A percentile compares a stretch with the other conserved stretches of the same genome.
Conservation (phyloP, 1,140 invertebrate genomes). For the Sipha flava region DNA sequence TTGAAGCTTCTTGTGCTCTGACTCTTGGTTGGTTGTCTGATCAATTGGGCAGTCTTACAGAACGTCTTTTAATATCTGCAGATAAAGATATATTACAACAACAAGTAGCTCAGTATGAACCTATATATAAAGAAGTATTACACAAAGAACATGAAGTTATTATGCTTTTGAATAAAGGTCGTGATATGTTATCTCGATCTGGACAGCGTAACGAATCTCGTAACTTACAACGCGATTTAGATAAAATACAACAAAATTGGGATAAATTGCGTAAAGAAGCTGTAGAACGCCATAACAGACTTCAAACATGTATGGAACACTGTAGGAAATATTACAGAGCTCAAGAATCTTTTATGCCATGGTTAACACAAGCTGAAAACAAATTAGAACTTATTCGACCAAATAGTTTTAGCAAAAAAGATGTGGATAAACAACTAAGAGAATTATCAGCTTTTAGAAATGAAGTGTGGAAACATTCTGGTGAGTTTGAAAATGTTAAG, state of each 20-base stretch:
- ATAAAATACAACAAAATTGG: slow-evolving; percentile 81
- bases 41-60: slow-evolving; percentile 62
- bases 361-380: slow-evolving; percentile 78
- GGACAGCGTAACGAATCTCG: slow-evolving; percentile 47
- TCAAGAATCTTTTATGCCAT: slow-evolving; percentile 76
- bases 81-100: slow-evolving; percentile 71
- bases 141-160: slow-evolving; percentile 87
- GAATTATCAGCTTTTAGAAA: slow-evolving; percentile 84
- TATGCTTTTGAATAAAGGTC: slow-evolving; percentile 85
- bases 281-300: slow-evolving; percentile 68
- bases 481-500: slow-evolving; percentile 82
- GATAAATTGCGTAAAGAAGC: slow-evolving; percentile 79
- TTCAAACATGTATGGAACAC: slow-evolving; percentile 84
- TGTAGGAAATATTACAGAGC: slow-evolving; percentile 81
- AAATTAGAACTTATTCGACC: slow-evolving; percentile 70
- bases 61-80: slow-evolving; percentile 74
- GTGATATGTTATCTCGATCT: slow-evolving; percentile 57
- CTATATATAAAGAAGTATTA: slow-evolving; percentile 78
- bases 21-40: slow-evolving; percentile 81
- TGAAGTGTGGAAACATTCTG: slow-evolving; percentile 84
- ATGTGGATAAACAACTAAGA: slow-evolving; percentile 79
- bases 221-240: slow-evolving; percentile 59
- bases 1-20: slow-evolving; percentile 74
- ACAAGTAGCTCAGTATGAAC: slow-evolving; percentile 80
- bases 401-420: slow-evolving; percentile 70